A percentile compares a stretch with the other conserved stretches of the same genome.
Conservation (phyloP, 1,140 invertebrate genomes). For the Leptonema lineaticorne region DNA sequence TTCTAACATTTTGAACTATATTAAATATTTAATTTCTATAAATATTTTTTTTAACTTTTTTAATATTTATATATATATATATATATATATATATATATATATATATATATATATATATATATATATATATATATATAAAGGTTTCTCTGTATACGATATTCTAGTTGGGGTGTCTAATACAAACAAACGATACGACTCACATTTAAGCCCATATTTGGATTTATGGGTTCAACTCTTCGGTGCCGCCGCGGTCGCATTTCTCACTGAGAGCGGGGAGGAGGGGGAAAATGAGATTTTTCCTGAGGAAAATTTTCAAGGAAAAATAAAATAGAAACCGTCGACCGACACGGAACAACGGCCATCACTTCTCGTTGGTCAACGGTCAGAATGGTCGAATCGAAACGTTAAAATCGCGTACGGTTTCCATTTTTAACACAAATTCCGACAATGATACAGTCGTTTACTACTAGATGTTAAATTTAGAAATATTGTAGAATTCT, state of each 20-base stretch:
- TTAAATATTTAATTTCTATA: not conserved
- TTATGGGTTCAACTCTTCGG: slow-evolving; percentile 4
- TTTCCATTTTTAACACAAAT: no score
- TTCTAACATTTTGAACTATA: not conserved
- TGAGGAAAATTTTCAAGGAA: not conserved
- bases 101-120: no score
- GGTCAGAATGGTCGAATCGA: not conserved
- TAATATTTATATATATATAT: no score
- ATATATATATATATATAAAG: no score
- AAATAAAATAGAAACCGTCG: not conserved
- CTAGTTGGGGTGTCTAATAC: slow-evolving; percentile 10
- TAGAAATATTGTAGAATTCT: no score
- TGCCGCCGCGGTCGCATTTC: not conserved
- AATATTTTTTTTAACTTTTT: no score
- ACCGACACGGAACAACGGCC: not conserved
- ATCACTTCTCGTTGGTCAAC: slow-evolving; percentile 13
- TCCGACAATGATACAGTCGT: no score
- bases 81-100: no score
- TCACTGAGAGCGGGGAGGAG: not conserved
- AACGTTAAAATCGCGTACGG: slow-evolving; percentile 1
- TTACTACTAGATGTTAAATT: no score
- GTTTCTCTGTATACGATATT: not conserved
- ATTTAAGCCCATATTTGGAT: slow-evolving; percentile 29
- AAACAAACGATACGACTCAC: slow-evolving; percentile 22
- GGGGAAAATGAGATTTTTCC: not conserved